Percentiles rank a stretch among this genome's conserved stretches.
Evolutionary conservation across 2,888 invertebrate genomes (phyloP).

Genomic region (Limnephilus auricula): DNA sequence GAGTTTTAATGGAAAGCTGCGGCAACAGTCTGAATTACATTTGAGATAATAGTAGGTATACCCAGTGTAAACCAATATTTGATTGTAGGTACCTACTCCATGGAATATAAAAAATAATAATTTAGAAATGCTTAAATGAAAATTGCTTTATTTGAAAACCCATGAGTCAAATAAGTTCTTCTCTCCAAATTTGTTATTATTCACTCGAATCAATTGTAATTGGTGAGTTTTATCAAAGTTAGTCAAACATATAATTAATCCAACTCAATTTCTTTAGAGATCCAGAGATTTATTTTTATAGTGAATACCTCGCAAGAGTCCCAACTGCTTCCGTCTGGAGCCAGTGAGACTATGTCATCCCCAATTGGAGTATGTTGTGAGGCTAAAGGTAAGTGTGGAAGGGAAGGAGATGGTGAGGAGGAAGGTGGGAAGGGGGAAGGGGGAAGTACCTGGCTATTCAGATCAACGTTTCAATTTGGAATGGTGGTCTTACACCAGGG

Average conservation of each 20-base stretch:
- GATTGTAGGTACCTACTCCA: background rate
- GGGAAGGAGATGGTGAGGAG: no score
- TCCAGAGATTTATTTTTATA: no score
- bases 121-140: background rate
- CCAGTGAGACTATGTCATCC: no score
- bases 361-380: no score
- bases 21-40: background rate
- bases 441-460: no score
- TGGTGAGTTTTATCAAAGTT: background rate
- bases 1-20: background rate
- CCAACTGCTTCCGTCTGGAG: no score
- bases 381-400: no score
- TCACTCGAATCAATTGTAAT: background rate
- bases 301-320: no score
- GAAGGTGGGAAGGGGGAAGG: no score
- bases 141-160: background rate
- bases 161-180: background rate
- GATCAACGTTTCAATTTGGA: no score
- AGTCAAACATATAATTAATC: background rate
- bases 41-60: background rate
- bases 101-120: background rate
- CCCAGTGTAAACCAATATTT: background rate
- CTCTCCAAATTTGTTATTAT: background rate
- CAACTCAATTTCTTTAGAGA: background rate
- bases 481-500: no score